These are phyloP conservation scores for Halictus ligatus DNA, from an alignment of 2,888 invertebrate genomes.

Conservation along the genomic window DNA sequence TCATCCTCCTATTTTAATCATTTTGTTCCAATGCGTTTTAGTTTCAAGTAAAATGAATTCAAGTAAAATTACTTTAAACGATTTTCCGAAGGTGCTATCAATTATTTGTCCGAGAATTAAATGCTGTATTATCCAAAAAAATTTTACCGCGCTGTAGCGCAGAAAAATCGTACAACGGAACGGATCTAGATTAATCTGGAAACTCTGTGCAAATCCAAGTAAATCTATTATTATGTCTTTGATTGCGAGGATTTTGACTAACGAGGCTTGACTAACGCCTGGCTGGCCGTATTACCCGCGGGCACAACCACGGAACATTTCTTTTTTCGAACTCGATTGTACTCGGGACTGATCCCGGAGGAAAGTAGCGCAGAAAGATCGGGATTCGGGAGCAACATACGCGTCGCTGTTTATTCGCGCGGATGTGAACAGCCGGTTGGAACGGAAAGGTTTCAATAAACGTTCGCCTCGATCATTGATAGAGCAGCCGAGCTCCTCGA, in stretches of 20 bases:
- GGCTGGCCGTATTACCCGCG: too few relatives aligned
- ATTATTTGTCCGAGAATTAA: too few relatives aligned
- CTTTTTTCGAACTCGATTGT: background rate
- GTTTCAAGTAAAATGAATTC: too few relatives aligned
- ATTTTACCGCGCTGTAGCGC: background rate
- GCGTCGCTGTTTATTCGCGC: slow-evolving; percentile 14
- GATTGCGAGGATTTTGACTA: too few relatives aligned
- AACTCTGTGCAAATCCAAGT: background rate
- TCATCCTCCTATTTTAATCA: too few relatives aligned
- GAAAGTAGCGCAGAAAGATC: background rate
- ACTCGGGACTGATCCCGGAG: background rate
- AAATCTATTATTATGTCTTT: too few relatives aligned
- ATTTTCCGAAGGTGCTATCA: too few relatives aligned
- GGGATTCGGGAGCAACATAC: background rate
- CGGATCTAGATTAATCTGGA: background rate
- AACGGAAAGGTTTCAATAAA: slow-evolving; percentile 38
- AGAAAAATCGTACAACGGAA: background rate
- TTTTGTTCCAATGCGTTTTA: too few relatives aligned
- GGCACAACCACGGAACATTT: too few relatives aligned
- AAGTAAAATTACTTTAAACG: too few relatives aligned
- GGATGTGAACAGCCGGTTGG: background rate
- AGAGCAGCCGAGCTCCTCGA: slow-evolving; percentile 17
- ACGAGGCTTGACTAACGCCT: too few relatives aligned
- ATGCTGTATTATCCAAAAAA: too few relatives aligned
- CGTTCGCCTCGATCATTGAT: slow-evolving; percentile 58